Evolutionary conservation across 30 jellyfish, hydroid and myxozoan genomes (phyloP), one percentile per base, ranked within the genome.

Genomic region (Chrysaora quinquecirrha): DNA sequence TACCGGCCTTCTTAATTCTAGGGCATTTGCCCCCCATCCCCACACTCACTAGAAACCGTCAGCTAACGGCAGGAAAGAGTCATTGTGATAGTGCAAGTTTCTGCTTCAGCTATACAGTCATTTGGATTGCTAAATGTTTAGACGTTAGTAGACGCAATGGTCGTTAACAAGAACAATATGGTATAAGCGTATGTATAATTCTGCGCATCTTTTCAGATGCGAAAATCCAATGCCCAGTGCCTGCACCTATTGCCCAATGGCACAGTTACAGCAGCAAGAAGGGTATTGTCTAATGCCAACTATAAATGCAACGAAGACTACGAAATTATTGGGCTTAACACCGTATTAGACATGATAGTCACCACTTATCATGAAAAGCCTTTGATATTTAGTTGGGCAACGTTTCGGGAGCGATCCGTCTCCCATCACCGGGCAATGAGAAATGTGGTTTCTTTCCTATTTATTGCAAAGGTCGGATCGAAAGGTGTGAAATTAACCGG

Each of bases 281-380:
- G 73, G 33, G 33, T 7, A 60, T 20, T 4, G 23, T 6, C 33
- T 60, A 27, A 30, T 20, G 73, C 33, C 23, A 3, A 60, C 30
- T 60, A 60, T 31, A 60, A 14, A 60, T 60, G 73, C 73, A 60
- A 16, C 33, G 31, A 60, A 60, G 73, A 30, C 35, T 60, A 60
- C 73, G 30, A 30, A 30, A 23, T 60, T 18, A 27, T 20, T 27
- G 73, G 73, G 31, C 4, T n/a, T n/a, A n/a, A n/a, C n/a, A n/a
- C n/a, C n/a, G n/a, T n/a, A n/a, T n/a, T n/a, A n/a, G n/a, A n/a
- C n/a, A n/a, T n/a, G n/a, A n/a, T n/a, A n/a, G n/a, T n/a, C n/a
- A n/a, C n/a, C n/a, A n/a, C n/a, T n/a, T n/a, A n/a, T n/a, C n/a
- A n/a, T n/a, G n/a, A n/a, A n/a, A n/a, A n/a, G n/a, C n/a, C n/a